A percentile compares a stretch with the other conserved stretches of the same genome.
Evolutionary conservation across 2,888 invertebrate genomes (phyloP).

Genomic region (Exocentrus adspersus): DNA sequence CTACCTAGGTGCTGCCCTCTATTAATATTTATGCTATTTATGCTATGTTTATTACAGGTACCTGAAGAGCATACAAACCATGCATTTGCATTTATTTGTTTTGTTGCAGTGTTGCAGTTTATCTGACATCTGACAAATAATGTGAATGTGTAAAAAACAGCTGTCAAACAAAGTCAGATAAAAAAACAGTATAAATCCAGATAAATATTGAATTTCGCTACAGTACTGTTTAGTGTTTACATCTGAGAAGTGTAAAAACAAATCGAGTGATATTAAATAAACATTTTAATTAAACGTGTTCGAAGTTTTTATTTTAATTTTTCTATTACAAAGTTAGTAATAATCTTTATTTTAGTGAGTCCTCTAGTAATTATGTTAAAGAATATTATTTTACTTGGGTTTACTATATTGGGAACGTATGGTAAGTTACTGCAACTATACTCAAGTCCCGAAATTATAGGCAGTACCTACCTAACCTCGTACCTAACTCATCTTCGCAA

Average conservation of each 20-base stretch:
- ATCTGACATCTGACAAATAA: too few relatives aligned
- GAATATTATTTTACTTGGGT: slow-evolving; percentile 47
- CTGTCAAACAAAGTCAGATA: slow-evolving; percentile 4
- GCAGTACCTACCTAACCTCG: too few relatives aligned
- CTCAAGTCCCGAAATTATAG: too few relatives aligned
- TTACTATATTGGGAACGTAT: slow-evolving; percentile 40
- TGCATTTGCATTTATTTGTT: too few relatives aligned
- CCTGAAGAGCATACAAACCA: too few relatives aligned
- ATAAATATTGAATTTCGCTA: background rate
- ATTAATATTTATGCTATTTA: too few relatives aligned
- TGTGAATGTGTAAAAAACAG: too few relatives aligned
- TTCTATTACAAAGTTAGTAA: slow-evolving; percentile 31
- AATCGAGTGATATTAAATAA: slow-evolving; percentile 22
- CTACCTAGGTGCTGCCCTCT: too few relatives aligned
- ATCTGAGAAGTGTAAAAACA: background rate
- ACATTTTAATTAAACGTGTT: slow-evolving; percentile 22
- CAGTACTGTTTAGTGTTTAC: background rate
- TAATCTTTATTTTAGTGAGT: slow-evolving; percentile 36
- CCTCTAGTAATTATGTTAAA: slow-evolving; percentile 46
- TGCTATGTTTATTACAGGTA: too few relatives aligned
- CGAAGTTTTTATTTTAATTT: slow-evolving; percentile 32
- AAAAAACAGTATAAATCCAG: background rate
- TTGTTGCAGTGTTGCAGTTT: too few relatives aligned
- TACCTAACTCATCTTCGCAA: too few relatives aligned
- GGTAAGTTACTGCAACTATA: too few relatives aligned